These are phyloP conservation scores for Helarctos malayanus DNA, from an alignment of 2,797 vertebrate species.

Conservation along the genomic window DNA sequence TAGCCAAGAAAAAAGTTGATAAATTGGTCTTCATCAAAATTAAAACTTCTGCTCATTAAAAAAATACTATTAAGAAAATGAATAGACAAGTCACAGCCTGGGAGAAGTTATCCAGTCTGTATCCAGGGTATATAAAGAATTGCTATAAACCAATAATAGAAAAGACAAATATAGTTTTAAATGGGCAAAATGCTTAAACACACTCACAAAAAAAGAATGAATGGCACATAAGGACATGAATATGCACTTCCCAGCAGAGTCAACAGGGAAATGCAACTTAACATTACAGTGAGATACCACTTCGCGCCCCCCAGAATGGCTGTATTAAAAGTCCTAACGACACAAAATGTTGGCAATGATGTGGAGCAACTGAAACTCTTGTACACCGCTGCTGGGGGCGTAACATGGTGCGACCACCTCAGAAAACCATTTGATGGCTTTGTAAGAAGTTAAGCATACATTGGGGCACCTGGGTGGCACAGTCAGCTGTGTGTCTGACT, in stretches of 20 bases:
- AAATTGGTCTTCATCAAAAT: background rate
- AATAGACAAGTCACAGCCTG: background rate
- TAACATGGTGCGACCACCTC: no score
- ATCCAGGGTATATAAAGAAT: background rate
- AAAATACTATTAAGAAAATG: background rate
- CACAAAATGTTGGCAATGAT: background rate
- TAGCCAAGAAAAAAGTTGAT: background rate
- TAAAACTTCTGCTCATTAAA: background rate
- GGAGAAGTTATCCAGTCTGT: background rate
- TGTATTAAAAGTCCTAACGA: background rate
- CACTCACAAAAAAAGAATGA: background rate
- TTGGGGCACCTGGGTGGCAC: background rate
- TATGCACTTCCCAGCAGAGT: background rate
- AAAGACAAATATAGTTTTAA: background rate
- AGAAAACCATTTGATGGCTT: background rate
- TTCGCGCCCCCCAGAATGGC: background rate
- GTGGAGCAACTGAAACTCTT: background rate
- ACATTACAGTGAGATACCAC: background rate
- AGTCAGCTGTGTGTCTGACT: background rate
- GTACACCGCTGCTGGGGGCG: background rate
- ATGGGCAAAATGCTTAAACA: background rate
- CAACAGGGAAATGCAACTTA: background rate
- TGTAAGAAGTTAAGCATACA: background rate
- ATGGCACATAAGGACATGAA: background rate
- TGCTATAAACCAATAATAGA: background rate